Base-by-base conservation (phyloP, 2,888 invertebrate genomes). In the Rosalia funebris region DNA sequence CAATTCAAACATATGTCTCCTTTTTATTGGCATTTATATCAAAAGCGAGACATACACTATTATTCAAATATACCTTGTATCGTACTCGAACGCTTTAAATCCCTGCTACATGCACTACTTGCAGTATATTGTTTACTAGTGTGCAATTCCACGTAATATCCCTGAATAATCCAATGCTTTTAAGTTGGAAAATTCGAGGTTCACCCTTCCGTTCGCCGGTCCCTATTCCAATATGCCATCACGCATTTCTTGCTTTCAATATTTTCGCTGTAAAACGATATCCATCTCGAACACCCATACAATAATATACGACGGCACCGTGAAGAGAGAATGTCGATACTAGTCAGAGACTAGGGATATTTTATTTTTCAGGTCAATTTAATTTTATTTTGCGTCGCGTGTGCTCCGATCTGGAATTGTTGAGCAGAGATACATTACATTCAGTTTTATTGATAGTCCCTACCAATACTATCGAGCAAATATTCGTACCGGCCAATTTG, bases 201-300 rank as follows among this genome's bases (percentile, higher is more conserved):
- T 39, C 25, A 10, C 39, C 48, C 36, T 48, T 48, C 36, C 36
- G 48, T 15, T 48, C 31, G 19, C 36, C 48, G 36, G 12, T 45
- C 36, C 37, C 57, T 15, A 31, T 60, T 52, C 36, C 56, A 60
- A 52, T 60, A 47, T 19, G 32, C 48, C 56, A 50, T 56, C 50
- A 59, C 47, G 36, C 32, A 36, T 55, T 48, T 68, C 60, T 62
- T 54, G 58, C 61, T 59, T 56, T 59, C 59, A 61, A 60, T 62
- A 65, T 68, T 63, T 62, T 60, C 37, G 16, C 48, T 54, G 55
- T 57, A 57, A 62, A 62, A 55, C 59, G 60, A 63, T 68, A 68
- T 65, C 55, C 62, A 65, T 68, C 65, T 56, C 44, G 50, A 60
- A 61, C 55, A 57, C 60, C 44, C 12, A 36, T 34, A 57, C 54